phyloP scores from a whole-genome alignment of 2,888 invertebrate genomes.

The Epicampocera succincta region DNA sequence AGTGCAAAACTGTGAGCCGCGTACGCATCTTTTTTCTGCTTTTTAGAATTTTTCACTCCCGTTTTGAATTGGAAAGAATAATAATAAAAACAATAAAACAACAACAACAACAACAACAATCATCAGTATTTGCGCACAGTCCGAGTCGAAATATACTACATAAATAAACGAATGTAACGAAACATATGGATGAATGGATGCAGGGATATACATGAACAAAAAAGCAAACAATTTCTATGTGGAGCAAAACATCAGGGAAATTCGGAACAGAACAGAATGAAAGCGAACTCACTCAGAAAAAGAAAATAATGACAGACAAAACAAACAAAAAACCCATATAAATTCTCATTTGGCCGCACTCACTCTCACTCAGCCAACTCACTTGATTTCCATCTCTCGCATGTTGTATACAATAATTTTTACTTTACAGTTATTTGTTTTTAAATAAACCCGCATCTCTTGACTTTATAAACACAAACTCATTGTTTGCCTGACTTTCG shows the following conservation, averaged over 20 bases:
- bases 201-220: not conserved
- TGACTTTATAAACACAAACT: not conserved
- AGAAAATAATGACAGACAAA: slow-evolving; percentile 52
- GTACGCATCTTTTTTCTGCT: slow-evolving; percentile 50
- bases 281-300: slow-evolving; percentile 50
- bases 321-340: slow-evolving; percentile 37
- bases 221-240: slow-evolving; percentile 47
- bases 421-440: slow-evolving; percentile 22
- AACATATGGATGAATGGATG: slow-evolving; percentile 50
- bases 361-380: slow-evolving; percentile 25
- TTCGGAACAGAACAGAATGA: slow-evolving; percentile 28
- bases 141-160: slow-evolving; percentile 23
- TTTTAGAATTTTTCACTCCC: slow-evolving; percentile 27
- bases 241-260: slow-evolving; percentile 57
- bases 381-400: slow-evolving; percentile 11
- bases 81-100: slow-evolving; percentile 19
- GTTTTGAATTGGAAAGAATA: slow-evolving; percentile 49
- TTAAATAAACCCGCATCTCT: slow-evolving; percentile 58
- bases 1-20: slow-evolving; percentile 42
- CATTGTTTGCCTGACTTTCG: not conserved
- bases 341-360: slow-evolving; percentile 52
- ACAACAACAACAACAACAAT: slow-evolving; percentile 34
- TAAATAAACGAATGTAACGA: slow-evolving; percentile 26
- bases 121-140: slow-evolving; percentile 48
- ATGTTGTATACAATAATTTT: too few relatives aligned